Evolutionary conservation across 2,797 vertebrate genomes (phyloP).

Genomic region (Tenualosa ilisha): DNA sequence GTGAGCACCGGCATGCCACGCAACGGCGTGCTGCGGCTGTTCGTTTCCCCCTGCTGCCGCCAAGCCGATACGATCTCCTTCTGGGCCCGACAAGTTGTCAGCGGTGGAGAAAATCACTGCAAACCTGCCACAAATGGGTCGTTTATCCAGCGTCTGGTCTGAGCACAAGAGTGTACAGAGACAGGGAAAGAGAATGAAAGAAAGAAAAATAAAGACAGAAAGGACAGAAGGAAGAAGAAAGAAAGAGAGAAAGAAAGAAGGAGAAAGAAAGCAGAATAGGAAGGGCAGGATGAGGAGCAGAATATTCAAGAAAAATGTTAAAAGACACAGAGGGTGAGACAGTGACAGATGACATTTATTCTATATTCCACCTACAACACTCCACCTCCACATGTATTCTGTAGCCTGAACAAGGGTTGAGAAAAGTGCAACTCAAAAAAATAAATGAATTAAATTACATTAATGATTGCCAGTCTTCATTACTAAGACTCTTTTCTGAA

Average conservation of each 20-base stretch:
- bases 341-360: constrained; percentile 30
- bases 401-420: constrained; percentile 33
- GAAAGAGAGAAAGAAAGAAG: not conserved
- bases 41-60: not conserved
- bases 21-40: not conserved
- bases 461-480: constrained; percentile 53
- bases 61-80: constrained; percentile 64
- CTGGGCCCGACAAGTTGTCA: constrained; percentile 69
- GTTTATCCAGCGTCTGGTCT: constrained; percentile 71
- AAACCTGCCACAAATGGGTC: constrained; percentile 71
- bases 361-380: constrained; percentile 31
- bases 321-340: not conserved
- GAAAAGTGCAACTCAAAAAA: constrained; percentile 22
- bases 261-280: not conserved
- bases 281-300: constrained; percentile 48
- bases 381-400: constrained; percentile 45
- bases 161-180: constrained; percentile 65
- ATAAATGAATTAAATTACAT: not conserved
- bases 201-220: not conserved
- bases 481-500: constrained; percentile 68
- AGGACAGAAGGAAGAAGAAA: no score
- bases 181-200: not conserved
- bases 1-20: not conserved
- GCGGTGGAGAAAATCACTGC: constrained; percentile 71
- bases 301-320: not conserved